Conservation (phyloP, 1,140 invertebrate genomes). For the Drosophila yakuba region DNA sequence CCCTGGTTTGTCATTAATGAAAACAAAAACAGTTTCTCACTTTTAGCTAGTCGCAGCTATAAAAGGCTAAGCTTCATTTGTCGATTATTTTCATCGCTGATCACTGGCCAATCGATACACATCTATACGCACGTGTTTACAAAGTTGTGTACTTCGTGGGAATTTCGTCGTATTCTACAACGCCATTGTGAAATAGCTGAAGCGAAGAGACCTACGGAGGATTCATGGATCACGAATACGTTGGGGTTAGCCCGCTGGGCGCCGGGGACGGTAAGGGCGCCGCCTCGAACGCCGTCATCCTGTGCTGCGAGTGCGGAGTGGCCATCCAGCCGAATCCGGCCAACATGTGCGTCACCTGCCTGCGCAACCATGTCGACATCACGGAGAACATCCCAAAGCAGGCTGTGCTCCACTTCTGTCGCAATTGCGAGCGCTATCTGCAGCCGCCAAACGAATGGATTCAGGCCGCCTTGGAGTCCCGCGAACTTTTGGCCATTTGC, state of each 20-base stretch:
- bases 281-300: conserved; percentile 49
- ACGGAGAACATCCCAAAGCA: conserved; percentile 98
- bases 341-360: conserved; percentile 98
- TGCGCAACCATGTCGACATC: conserved; percentile 96
- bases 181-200: conserved; percentile 26
- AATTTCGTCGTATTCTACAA: conserved; percentile 11
- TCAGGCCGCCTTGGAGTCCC: conserved; percentile 94
- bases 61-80: neutral
- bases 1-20: no score
- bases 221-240: conserved; percentile 58
- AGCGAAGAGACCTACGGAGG: neutral
- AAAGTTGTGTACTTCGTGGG: conserved; percentile 16
- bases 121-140: conserved; percentile 57
- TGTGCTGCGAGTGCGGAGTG: conserved; percentile 92
- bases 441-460: conserved; percentile 97
- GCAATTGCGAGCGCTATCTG: conserved; percentile 96
- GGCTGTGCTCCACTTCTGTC: conserved; percentile 94
- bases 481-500: conserved; percentile 96
- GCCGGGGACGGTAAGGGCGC: conserved; percentile 15
- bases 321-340: conserved; percentile 96
- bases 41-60: neutral
- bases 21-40: neutral
- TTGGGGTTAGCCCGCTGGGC: conserved; percentile 45
- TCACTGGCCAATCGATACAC: conserved; percentile 2
- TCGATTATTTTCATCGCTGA: neutral